Conservation (phyloP, 2,113 vertebrate genomes). For the Sebastes fasciatus region DNA sequence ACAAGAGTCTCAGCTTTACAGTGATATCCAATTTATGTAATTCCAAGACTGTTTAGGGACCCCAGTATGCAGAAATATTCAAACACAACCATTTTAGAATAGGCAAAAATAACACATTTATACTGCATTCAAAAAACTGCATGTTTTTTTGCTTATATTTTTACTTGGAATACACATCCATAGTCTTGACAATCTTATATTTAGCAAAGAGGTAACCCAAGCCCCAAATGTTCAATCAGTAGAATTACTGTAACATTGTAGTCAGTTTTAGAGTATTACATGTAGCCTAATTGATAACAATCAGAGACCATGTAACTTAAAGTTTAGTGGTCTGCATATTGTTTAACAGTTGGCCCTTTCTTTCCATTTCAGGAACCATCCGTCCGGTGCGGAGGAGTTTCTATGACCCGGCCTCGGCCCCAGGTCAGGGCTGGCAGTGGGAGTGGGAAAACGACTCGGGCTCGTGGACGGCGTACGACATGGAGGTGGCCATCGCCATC, state of each 20-base stretch:
- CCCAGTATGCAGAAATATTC: too few relatives aligned
- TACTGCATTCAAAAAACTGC: too few relatives aligned
- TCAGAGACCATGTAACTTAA: not conserved
- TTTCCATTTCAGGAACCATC: slow-evolving; percentile 88
- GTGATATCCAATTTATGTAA: too few relatives aligned
- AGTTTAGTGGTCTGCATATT: not conserved
- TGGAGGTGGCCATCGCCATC: slow-evolving; percentile 96
- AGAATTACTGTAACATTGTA: not conserved
- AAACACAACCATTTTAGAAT: too few relatives aligned
- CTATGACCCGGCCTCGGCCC: slow-evolving; percentile 93
- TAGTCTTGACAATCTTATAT: too few relatives aligned
- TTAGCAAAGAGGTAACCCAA: not conserved
- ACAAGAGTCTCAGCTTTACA: too few relatives aligned
- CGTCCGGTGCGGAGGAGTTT: slow-evolving; percentile 94
- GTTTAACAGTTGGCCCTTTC: not conserved
- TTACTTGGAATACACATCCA: too few relatives aligned
- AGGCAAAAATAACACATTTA: too few relatives aligned
- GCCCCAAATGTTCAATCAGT: not conserved
- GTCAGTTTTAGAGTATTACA: not conserved
- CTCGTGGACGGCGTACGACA: slow-evolving; percentile 95
- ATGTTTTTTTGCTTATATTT: too few relatives aligned
- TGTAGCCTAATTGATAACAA: too few relatives aligned
- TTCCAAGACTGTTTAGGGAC: too few relatives aligned
- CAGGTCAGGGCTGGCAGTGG: slow-evolving; percentile 96
- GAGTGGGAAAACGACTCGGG: slow-evolving; percentile 96